Conservation (phyloP, 2,113 vertebrate genomes). For the Zingel zingel region DNA sequence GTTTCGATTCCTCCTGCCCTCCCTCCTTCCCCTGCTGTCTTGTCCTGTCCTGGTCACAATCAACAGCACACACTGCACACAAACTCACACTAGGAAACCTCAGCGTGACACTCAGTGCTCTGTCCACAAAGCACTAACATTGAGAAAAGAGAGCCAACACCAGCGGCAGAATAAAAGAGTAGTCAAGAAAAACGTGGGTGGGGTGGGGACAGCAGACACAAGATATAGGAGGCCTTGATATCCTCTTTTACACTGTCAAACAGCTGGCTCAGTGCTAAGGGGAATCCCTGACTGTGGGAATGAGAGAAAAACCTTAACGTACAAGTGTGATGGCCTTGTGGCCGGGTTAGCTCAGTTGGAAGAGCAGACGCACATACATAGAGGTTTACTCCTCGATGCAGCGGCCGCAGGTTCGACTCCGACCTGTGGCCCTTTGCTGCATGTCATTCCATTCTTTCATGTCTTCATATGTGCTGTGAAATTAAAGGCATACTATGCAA, state of each 20-base stretch:
- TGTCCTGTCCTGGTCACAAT: slow-evolving; percentile 28
- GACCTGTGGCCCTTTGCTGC: no score
- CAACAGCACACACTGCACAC: slow-evolving; percentile 49
- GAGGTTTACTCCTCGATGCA: no score
- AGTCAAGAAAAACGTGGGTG: slow-evolving; percentile 4
- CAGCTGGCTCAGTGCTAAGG: slow-evolving; percentile 33
- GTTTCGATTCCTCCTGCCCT: slow-evolving; percentile 5
- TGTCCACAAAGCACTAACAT: slow-evolving; percentile 13
- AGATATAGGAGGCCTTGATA: slow-evolving; percentile 43
- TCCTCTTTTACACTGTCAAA: slow-evolving; percentile 50
- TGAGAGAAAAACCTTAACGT: background rate
- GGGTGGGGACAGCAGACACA: background rate
- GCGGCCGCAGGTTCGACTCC: no score
- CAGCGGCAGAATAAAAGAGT: slow-evolving; percentile 15
- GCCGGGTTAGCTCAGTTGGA: no score
- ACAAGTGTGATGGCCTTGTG: background rate
- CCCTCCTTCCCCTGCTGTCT: slow-evolving; percentile 5
- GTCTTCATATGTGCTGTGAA: no score
- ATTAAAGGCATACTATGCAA: no score
- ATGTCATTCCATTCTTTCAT: no score
- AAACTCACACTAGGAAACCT: slow-evolving; percentile 52
- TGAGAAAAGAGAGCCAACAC: slow-evolving; percentile 27
- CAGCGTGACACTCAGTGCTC: slow-evolving; percentile 39
- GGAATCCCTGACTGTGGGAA: slow-evolving; percentile 49
- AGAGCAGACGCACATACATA: no score